Base-by-base conservation (phyloP, 2,888 invertebrate species). In the Luperina testacea region DNA sequence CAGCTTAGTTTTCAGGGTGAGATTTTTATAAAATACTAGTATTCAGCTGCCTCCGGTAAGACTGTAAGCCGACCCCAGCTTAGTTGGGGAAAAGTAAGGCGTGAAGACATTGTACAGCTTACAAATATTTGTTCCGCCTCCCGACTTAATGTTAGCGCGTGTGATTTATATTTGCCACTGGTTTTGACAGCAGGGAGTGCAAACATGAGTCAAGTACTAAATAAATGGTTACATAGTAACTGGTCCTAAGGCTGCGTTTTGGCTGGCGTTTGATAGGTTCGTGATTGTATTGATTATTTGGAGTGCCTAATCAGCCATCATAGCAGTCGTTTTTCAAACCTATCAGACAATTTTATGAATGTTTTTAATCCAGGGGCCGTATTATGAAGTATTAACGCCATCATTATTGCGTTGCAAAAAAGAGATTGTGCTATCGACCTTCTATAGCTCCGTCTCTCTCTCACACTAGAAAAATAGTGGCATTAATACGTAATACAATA, bases 141-240 rank as follows among this genome's bases (percentile, higher is more conserved):
- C 42, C 61, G 27, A 64, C 15, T 27, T 17, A 42, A 27, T 32
- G n/a, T n/a, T 57, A 15, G 64, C 13, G 27, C 38, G 38, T 63
- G 45, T 48, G 57, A 78, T 59, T 48, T 78, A 48, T 65, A 65
- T 67, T 77, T 77, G 77, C 57, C 57, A 65, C 48, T 59, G 48
- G 48, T 67, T 65, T 48, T 48, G 48, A 27, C 48, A 38, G 57
- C 57, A 20, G 27, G 20, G 27, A 27, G 5, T 59, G 38, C 67
- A 77, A 77, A 77, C 64, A 57, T 17, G 45, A n/a, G n/a, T 45
- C 20, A 38, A 77, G 67, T 17, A 38, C 24, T 48, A 27, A 48
- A 67, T 67, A 78, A 59, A 59, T 17, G 59, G 53, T 4, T 75
- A 45, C 20, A n/a, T 45, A 32, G 20, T 77, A 53, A 38, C 65